Evolutionary conservation across 2,113 vertebrate species (phyloP).

Genomic region (Petaurus breviceps): DNA sequence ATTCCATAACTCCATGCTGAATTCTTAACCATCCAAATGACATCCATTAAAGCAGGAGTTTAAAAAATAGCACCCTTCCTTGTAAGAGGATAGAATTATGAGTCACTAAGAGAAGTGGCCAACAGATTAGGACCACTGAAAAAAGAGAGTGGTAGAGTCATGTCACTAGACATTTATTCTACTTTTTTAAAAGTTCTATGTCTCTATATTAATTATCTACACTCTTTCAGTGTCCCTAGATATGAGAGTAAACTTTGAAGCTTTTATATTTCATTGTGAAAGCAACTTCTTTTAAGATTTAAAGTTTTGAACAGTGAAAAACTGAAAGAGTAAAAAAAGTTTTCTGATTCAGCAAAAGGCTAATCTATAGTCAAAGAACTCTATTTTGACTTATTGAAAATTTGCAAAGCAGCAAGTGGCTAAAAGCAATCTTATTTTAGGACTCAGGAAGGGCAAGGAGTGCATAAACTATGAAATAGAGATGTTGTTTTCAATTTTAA

Average conservation of each 20-base stretch:
- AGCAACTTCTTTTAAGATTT: slow-evolving; percentile 49
- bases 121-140: background rate
- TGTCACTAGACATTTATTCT: slow-evolving; percentile 40
- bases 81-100: slow-evolving; percentile 50
- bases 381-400: slow-evolving; percentile 26
- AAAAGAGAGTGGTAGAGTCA: slow-evolving; percentile 35
- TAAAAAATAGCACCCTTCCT: slow-evolving; percentile 28
- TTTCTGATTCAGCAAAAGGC: slow-evolving; percentile 10
- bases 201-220: slow-evolving; percentile 60
- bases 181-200: slow-evolving; percentile 27
- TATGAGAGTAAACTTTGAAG: slow-evolving; percentile 45
- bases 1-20: slow-evolving; percentile 43
- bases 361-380: background rate
- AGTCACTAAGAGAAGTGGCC: slow-evolving; percentile 45
- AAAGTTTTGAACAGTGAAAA: slow-evolving; percentile 52
- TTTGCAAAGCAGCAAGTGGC: background rate
- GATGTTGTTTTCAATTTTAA: background rate
- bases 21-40: background rate
- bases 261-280: slow-evolving; percentile 31
- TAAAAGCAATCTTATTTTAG: slow-evolving; percentile 17
- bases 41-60: slow-evolving; percentile 40
- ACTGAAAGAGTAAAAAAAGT: slow-evolving; percentile 46
- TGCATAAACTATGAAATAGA: background rate
- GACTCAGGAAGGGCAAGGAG: background rate
- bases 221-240: slow-evolving; percentile 17